These are phyloP conservation scores for Dolichoris vasculosae DNA, from an alignment of 1,140 invertebrate species.

Conservation along the genomic window DNA sequence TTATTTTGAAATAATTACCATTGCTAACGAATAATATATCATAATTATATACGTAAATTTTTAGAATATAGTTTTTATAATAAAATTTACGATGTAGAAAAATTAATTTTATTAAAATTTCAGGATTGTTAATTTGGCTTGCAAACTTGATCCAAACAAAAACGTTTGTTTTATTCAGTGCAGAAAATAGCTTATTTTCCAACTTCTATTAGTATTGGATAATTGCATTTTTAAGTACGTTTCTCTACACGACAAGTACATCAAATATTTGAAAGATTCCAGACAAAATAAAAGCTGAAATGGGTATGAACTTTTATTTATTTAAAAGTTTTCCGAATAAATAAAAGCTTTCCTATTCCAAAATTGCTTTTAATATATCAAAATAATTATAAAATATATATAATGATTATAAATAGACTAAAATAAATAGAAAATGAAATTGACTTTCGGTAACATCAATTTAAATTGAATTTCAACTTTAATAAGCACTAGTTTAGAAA, in stretches of 20 bases:
- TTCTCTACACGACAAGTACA: not conserved
- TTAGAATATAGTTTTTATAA: not conserved
- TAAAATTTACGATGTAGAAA: not conserved
- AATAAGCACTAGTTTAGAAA: not conserved
- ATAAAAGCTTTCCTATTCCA: too few species aligned
- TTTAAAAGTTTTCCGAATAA: not conserved
- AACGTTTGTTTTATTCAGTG: constrained; percentile 46
- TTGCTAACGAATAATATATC: too few species aligned
- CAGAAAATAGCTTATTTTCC: constrained; percentile 36
- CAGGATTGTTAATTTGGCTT: not conserved
- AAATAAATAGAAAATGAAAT: not conserved
- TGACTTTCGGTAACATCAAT: not conserved
- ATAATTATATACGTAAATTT: too few species aligned
- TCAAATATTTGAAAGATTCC: constrained; percentile 44
- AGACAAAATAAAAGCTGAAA: not conserved
- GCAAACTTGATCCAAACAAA: constrained; percentile 28
- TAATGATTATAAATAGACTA: not conserved
- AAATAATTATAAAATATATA: not conserved
- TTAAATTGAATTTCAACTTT: not conserved
- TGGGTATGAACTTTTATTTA: not conserved
- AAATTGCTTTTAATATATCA: too few species aligned
- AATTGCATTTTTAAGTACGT: constrained; percentile 44
- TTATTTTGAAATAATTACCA: too few species aligned
- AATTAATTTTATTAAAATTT: not conserved
- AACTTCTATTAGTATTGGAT: constrained; percentile 28